A percentile compares a stretch with the other conserved stretches of the same genome.
Evolutionary conservation across 2,888 invertebrate species (phyloP).

Genomic region (Lepeophtheirus nordmannii): DNA sequence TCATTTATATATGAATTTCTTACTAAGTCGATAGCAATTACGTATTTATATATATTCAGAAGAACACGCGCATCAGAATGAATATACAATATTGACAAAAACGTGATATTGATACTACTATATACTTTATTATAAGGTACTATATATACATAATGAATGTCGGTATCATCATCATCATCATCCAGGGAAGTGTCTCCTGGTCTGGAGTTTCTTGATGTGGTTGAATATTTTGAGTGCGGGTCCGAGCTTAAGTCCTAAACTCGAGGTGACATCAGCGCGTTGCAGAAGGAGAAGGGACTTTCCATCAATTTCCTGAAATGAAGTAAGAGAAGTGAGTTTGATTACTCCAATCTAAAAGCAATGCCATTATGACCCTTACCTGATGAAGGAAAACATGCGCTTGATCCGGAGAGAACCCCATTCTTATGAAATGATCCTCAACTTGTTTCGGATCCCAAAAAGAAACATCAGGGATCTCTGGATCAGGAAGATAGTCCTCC

Average conservation of each 20-base stretch:
- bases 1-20: no score
- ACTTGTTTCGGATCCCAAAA: slow-evolving; percentile 72
- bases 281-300: slow-evolving; percentile 65
- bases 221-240: slow-evolving; percentile 71
- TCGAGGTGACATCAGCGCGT: slow-evolving; percentile 63
- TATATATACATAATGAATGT: not conserved
- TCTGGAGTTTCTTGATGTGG: slow-evolving; percentile 64
- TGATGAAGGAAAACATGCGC: slow-evolving; percentile 66
- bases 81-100: no score
- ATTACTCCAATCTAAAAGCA: slow-evolving; percentile 8
- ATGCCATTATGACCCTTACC: slow-evolving; percentile 38
- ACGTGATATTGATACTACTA: no score
- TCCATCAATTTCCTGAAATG: slow-evolving; percentile 71
- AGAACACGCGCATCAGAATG: no score
- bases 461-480: slow-evolving; percentile 55
- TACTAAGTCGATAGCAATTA: no score
- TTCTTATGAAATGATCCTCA: slow-evolving; percentile 55
- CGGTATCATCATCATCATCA: not conserved
- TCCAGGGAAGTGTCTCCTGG: slow-evolving; percentile 35
- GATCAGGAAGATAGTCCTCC: slow-evolving; percentile 25
- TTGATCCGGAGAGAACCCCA: slow-evolving; percentile 54
- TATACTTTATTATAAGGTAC: no score
- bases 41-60: no score
- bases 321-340: slow-evolving; percentile 25
- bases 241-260: slow-evolving; percentile 64